Percentiles rank a stretch among this genome's conserved stretches.
These are phyloP conservation scores for Cricetomys ansorgei DNA, from an alignment of 2,113 vertebrate species.

Conservation along the genomic window DNA sequence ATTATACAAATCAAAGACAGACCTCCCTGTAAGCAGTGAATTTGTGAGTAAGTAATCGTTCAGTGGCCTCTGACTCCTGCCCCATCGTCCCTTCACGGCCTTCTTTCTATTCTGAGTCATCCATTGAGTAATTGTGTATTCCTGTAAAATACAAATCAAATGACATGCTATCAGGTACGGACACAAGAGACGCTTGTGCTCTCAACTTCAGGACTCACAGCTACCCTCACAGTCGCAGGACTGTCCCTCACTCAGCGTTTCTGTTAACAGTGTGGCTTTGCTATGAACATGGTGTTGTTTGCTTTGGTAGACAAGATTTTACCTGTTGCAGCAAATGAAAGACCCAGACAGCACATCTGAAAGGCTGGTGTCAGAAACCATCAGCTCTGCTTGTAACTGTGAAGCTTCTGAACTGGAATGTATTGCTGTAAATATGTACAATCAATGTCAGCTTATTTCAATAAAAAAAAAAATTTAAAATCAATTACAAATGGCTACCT, in stretches of 20 bases:
- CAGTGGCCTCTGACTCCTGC: slow-evolving; percentile 66
- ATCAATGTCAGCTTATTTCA: slow-evolving; percentile 65
- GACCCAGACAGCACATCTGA: not conserved
- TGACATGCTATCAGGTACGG: slow-evolving; percentile 73
- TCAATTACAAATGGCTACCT: slow-evolving; percentile 62
- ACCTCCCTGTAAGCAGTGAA: slow-evolving; percentile 32
- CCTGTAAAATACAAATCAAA: slow-evolving; percentile 68
- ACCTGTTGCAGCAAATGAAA: slow-evolving; percentile 58
- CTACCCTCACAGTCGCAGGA: slow-evolving; percentile 45
- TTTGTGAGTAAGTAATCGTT: slow-evolving; percentile 25
- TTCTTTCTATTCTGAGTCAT: slow-evolving; percentile 56
- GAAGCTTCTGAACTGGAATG: slow-evolving; percentile 73
- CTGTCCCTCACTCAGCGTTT: slow-evolving; percentile 45
- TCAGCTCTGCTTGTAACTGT: slow-evolving; percentile 65
- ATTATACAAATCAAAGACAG: slow-evolving; percentile 23
- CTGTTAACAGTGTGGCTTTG: slow-evolving; percentile 68
- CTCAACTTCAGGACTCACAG: slow-evolving; percentile 66
- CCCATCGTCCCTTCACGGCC: not conserved
- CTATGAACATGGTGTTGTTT: slow-evolving; percentile 57
- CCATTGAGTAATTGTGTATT: slow-evolving; percentile 31
- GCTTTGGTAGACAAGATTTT: slow-evolving; percentile 58
- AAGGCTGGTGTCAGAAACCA: slow-evolving; percentile 40
- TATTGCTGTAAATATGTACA: slow-evolving; percentile 71
- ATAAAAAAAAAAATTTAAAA: slow-evolving; percentile 71
- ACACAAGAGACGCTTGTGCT: slow-evolving; percentile 73